Base-by-base conservation (phyloP, 1,140 invertebrate species). In the Anoplophora glabripennis region DNA sequence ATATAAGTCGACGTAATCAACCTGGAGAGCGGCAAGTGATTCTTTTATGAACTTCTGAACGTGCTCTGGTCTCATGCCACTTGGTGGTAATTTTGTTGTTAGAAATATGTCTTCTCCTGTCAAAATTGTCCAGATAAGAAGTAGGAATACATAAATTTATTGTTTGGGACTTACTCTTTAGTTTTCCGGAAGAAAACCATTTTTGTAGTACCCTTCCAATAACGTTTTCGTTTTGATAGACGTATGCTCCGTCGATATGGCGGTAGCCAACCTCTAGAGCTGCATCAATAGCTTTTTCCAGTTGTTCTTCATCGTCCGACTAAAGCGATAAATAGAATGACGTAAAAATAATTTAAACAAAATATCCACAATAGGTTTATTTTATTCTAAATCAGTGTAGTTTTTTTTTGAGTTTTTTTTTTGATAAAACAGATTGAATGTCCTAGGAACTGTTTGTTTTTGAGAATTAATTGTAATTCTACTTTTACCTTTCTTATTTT, bases 1-100 rank as follows among this genome's bases (percentile, higher is more conserved):
- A 73, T 93, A 94, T 54, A 95, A 78, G 70, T 96, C 93, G 3
- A 95, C 74, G 70, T 94, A 95, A 53, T 88, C 83, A 51, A 92
- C 69, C 61, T 87, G 82, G n/a, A 94, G 75, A 37, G 82, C 83
- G 46, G 83, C 75, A 21, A 95, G 74, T 0, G 92, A 93, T 49
- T 86, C 75, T 36, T 84, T 84, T 14, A 94, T 72, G 61, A 83
- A 89, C 38, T 85, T 85, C 59, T 84, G 82, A 11, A 94, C 89
- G 53, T 86, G 83, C 1, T 82, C 81, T 12, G 88, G 82, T 28
- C 84, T 78, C 48, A 69, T 67, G 69, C 79, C 75, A 54, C 71
- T 53, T n/a, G 77, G 71, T 60, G 78, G 78, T 75, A 91, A 82
- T 77, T 93, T 94, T 12, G 91, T 90, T 1, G 87, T 88, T 54